Evolutionary conservation across 1,140 invertebrate species (phyloP).

Genomic region (Riptortus pedestris): DNA sequence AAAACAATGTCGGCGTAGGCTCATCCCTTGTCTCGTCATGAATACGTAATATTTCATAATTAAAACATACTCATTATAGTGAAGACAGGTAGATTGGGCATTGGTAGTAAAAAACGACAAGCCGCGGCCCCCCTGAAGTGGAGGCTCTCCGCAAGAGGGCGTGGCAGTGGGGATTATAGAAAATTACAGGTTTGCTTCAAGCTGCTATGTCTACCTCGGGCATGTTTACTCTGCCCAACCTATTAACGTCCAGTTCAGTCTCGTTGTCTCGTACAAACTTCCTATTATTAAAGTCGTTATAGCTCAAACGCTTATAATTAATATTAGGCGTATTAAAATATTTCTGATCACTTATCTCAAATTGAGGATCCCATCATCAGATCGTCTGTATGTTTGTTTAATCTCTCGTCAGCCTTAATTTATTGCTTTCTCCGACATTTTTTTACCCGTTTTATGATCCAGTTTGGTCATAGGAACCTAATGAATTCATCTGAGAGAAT

Average conservation of each 20-base stretch:
- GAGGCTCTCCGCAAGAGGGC: not conserved
- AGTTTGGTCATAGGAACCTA: too few relatives aligned
- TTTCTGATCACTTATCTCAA: not conserved
- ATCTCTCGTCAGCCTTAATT: too few relatives aligned
- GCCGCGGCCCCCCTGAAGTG: not conserved
- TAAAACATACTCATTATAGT: constrained; percentile 10
- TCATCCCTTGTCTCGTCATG: not conserved
- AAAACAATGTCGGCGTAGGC: not conserved
- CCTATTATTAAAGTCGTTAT: not conserved
- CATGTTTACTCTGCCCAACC: not conserved
- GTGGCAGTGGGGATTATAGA: constrained; percentile 1
- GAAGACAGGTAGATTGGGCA: constrained; percentile 7
- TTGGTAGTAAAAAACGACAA: constrained; percentile 1
- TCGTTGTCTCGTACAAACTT: not conserved
- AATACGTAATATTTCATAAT: constrained; percentile 5
- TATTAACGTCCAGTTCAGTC: not conserved
- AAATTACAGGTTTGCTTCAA: constrained; percentile 5
- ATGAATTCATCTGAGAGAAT: too few relatives aligned
- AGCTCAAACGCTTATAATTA: not conserved
- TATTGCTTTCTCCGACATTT: too few relatives aligned
- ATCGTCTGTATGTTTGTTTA: too few relatives aligned
- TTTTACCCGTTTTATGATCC: too few relatives aligned
- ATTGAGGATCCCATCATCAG: too few relatives aligned
- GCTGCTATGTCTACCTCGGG: not conserved
- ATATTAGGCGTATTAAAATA: constrained; percentile 5